Base-by-base conservation (phyloP, 2,888 invertebrate species). In the Orchesellides sinensis region DNA sequence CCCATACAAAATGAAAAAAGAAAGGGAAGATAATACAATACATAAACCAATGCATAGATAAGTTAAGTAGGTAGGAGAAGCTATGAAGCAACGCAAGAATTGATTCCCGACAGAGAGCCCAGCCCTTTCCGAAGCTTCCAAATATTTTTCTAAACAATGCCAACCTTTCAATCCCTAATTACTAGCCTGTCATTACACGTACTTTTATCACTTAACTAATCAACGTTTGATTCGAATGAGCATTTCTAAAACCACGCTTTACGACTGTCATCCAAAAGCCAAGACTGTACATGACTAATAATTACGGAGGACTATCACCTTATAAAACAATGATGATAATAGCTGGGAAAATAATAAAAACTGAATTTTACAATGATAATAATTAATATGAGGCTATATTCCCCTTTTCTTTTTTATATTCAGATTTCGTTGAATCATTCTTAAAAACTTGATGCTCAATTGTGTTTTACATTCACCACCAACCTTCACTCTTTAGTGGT, bases 31-130 rank as follows among this genome's bases (percentile, higher is more conserved):
- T 32, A 32, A 32, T 32, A 32, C 10, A 40, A 2, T n/a, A 40
- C 10, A 8, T 40, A 40, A 40, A 40, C 10, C 40, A 40, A 40
- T 40, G 40, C 10, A 32, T 10, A 32, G 6, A 10, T 40, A 40
- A 40, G n/a, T n/a, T n/a, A n/a, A n/a, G n/a, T n/a, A n/a, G n/a
- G n/a, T n/a, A n/a, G n/a, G n/a, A n/a, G n/a, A n/a, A n/a, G n/a
- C n/a, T n/a, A n/a, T n/a, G 77, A 68, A 77, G 77, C 77, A 56
- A 27, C 56, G n/a, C 40, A 69, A 61, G 69, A 69, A 78, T 78
- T 69, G 78, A 78, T 78, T 78, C 52, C 78, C 61, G 61, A 68
- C 68, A 14, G 77, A 25, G 19, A 49, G 59, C 69, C 61, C 63
- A 69, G 61, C 77, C 69, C 77, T 23, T 61, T 69, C 61, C 61